Evolutionary conservation across 2,113 vertebrate species (phyloP), one percentile per base, ranked within the genome.

Genomic region (Cacatua alba): DNA sequence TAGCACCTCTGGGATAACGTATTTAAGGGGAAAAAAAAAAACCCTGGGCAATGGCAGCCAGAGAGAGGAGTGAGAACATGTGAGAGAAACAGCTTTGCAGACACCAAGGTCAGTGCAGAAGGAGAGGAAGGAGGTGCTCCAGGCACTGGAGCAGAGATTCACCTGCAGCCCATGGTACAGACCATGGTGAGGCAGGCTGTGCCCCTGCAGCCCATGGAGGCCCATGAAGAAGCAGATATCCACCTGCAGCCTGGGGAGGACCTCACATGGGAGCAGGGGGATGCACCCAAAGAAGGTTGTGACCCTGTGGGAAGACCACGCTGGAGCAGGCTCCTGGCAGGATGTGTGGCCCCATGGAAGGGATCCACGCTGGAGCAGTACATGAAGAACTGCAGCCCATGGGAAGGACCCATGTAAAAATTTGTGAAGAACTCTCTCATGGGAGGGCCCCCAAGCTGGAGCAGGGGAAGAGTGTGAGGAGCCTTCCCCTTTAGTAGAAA

Each of bases 31-130:
- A 14, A 4, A 1, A 24, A 23, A 35, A 35, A 72, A 33, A n/a
- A 0, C 2, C 6, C 20, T 51, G 46, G 2, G 2, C 37, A 60
- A 51, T 24, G 21, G 52, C 43, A 39, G 29, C 13, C 6, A 6
- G 18, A 70, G 21, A n/a, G 15, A 49, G 12, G 19, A 71, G 24
- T 15, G 5, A 46, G 41, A 67, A 68, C 18, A 55, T 2, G 31
- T 3, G 7, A 49, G 26, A 49, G 29, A 51, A 51, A 60, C 11
- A 70, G 13, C 5, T 17, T 44, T 70, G 44, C 29, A 23, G 31
- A n/a, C 31, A 17, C 37, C 23, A 17, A 20, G 18, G 24, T 13
- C 37, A 64, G 48, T 53, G 71, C n/a, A 43, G 37, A 55, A 44
- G 24, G 52, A 44, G 33, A 7, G 17, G 12, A 35, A 44, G 41